Percentiles rank a stretch among this genome's conserved stretches.
These are phyloP conservation scores for Crossaster papposus DNA, from an alignment of 53 echinoderm and acorn worm genomes.

Conservation along the genomic window DNA sequence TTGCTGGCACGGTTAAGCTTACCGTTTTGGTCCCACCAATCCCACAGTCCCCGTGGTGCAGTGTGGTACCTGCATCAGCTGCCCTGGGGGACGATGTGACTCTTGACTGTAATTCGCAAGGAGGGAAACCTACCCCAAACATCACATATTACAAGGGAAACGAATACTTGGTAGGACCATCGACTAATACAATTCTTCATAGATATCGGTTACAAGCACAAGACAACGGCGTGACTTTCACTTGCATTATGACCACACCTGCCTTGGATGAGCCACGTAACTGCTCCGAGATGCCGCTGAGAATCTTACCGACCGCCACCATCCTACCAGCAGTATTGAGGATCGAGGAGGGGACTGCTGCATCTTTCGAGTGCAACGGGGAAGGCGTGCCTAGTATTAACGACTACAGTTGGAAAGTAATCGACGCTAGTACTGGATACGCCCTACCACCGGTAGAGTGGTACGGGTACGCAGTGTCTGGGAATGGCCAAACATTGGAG, in stretches of 20 bases:
- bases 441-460: too few species aligned
- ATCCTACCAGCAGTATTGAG: too few species aligned
- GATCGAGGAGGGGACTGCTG: constrained; percentile 23
- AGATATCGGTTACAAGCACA: background rate
- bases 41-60: background rate
- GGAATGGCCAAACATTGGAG: constrained; percentile 20
- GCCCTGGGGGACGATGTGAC: background rate
- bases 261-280: too few species aligned
- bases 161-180: background rate
- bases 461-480: too few species aligned
- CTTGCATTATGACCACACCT: constrained; percentile 38
- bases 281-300: too few species aligned
- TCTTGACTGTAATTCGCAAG: background rate
- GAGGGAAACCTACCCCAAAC: background rate
- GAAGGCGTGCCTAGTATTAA: too few species aligned
- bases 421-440: too few species aligned
- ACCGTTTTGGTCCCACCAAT: background rate
- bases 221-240: constrained; percentile 44
- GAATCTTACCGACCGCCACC: too few species aligned
- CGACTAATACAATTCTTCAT: background rate
- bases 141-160: background rate
- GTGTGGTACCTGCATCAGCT: background rate
- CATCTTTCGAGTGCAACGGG: constrained; percentile 4
- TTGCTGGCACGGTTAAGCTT: background rate
- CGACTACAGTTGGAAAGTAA: too few species aligned